Evolutionary conservation across 2,797 vertebrate species (phyloP), one percentile per base, ranked within the genome.

Genomic region (Mormyrops boulengeri): DNA sequence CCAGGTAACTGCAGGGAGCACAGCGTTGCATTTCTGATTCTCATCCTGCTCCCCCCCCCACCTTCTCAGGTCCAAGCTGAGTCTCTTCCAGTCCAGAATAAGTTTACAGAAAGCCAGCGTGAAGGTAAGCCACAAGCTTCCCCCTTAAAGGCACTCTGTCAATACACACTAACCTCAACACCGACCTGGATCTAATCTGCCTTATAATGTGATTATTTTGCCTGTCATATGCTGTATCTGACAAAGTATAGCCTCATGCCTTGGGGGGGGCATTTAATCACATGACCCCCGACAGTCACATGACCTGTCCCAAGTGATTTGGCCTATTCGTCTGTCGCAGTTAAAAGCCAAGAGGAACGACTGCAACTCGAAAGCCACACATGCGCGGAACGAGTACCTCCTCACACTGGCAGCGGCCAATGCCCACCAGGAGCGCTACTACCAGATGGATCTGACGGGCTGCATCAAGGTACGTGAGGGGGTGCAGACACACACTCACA

Each of bases 31-130:
- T 82, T n/a, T 82, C 50, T 86, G 55, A 44, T 41, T 77, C 19
- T 55, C 19, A 62, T 87, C 89, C 89, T 88, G 53, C 86, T 19
- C 44, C 26, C 30, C 30, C 53, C 17, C 34, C 53, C 60, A 19
- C 77, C 49, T 2, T 95, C 93, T 90, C 94, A 99, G 98, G 95
- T 99, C 98, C 90, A 99, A 99, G 95, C 96, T 99, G 95, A 98
- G 97, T 94, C 96, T 99, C 94, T 99, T 99, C 92, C 98, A 99
- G 93, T 99, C 98, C 90, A 97, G 98, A 96, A 98, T 99, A 97
- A 99, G 98, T 97, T 98, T 99, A 97, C 98, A 99, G 96, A 99
- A 99, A 95, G 98, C 98, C 88, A 99, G 98, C 88, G 97, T 99
- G 30, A 99, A 99, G 97, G 98, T 99, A 93, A 97, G 97, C 49